Percentiles rank a stretch among this genome's conserved stretches.
Evolutionary conservation across 2,888 invertebrate species (phyloP).

Genomic region (Tetragonisca angustula): DNA sequence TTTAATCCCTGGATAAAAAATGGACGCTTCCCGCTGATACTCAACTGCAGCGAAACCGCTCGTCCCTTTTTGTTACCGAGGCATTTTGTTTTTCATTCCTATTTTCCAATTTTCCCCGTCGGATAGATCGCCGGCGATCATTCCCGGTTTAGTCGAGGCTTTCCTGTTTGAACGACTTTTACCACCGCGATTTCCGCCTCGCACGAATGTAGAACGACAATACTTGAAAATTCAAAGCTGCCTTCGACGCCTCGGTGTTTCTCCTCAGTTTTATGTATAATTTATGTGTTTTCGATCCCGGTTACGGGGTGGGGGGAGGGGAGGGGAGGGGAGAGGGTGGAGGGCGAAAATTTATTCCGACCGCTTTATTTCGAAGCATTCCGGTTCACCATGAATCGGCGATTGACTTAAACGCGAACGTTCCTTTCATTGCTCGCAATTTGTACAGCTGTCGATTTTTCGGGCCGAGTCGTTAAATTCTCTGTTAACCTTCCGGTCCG

Average conservation of each 20-base stretch:
- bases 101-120: neutral
- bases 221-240: neutral
- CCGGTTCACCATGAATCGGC: neutral
- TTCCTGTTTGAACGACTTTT: neutral
- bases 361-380: neutral
- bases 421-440: constrained; percentile 2
- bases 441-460: constrained; percentile 17
- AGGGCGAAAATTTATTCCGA: constrained; percentile 1
- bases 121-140: neutral
- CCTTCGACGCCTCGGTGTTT: neutral
- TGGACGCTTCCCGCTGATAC: constrained; percentile 31
- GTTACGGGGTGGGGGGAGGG: no score
- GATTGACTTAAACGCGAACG: neutral
- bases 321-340: no score
- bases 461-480: neutral
- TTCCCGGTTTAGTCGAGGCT: neutral
- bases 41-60: constrained; percentile 13
- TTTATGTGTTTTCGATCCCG: neutral
- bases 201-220: neutral
- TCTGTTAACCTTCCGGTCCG: neutral
- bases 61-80: neutral
- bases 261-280: neutral
- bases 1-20: constrained; percentile 47
- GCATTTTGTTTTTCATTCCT: neutral
- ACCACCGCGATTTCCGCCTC: neutral